These are phyloP conservation scores for Plecotus auritus DNA, from an alignment of 2,113 vertebrate genomes.

Conservation along the genomic window DNA sequence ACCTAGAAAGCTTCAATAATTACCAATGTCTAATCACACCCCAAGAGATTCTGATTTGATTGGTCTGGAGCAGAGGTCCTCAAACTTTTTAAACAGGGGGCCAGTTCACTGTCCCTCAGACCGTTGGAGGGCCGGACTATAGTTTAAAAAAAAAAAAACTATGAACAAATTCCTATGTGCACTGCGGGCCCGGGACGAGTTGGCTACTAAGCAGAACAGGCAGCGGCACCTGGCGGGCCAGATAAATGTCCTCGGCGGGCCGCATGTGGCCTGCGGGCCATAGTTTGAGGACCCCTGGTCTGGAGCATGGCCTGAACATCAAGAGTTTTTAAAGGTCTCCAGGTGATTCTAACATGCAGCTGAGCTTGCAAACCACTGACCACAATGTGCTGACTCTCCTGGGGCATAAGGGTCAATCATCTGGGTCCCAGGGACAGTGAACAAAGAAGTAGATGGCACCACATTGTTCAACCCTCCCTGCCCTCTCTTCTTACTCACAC, in stretches of 20 bases:
- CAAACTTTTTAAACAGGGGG: too few species aligned
- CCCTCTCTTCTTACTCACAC: background rate
- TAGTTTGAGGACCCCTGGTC: too few species aligned
- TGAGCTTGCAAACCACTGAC: background rate
- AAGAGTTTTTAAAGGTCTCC: background rate
- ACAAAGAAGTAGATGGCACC: background rate
- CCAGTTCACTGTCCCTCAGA: too few species aligned
- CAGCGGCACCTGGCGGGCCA: too few species aligned
- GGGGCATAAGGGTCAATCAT: background rate
- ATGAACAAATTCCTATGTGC: too few species aligned
- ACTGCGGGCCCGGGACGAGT: too few species aligned
- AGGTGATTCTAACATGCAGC: background rate
- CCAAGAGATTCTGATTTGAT: slow-evolving; percentile 1
- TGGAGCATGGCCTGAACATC: background rate
- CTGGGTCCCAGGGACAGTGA: background rate
- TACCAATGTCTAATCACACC: background rate
- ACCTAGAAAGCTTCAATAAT: slow-evolving; percentile 3
- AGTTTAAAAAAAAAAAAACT: too few species aligned
- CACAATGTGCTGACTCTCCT: background rate
- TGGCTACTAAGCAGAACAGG: too few species aligned
- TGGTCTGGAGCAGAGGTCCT: background rate
- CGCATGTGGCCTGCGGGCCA: too few species aligned
- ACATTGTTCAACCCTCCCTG: background rate
- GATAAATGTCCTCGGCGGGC: too few species aligned
- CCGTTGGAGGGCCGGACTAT: too few species aligned